Evolutionary conservation across 2,888 invertebrate genomes (phyloP).

Genomic region (Phoenoteleia sp.): DNA sequence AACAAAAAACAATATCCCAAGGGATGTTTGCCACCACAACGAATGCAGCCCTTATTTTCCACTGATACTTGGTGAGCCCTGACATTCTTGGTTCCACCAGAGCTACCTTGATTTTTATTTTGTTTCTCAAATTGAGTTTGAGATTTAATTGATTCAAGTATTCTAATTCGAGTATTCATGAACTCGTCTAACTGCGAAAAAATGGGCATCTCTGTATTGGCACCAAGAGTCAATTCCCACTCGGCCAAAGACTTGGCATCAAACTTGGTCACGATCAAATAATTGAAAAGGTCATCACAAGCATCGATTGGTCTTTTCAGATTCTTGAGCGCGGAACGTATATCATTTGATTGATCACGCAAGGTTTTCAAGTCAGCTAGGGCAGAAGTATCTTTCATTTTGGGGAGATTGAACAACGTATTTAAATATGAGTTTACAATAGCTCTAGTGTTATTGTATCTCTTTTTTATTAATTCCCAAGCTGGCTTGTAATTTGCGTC

Average conservation of each 20-base stretch:
- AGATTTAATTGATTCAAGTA: not conserved
- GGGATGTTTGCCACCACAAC: not conserved
- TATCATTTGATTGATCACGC: not conserved
- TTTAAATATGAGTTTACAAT: not conserved
- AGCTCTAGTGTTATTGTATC: conserved; percentile 27
- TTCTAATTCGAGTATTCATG: not conserved
- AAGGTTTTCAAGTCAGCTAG: not conserved
- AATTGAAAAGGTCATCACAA: not conserved
- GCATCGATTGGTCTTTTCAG: not conserved
- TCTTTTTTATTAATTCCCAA: not conserved
- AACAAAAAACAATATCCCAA: not conserved
- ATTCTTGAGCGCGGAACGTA: not conserved
- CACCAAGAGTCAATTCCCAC: not conserved
- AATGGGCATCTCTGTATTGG: not conserved
- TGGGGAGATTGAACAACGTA: not conserved
- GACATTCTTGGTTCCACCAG: not conserved
- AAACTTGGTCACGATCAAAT: not conserved
- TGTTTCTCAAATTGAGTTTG: not conserved
- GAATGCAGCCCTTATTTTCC: not conserved
- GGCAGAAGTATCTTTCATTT: not conserved
- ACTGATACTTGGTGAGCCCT: not conserved
- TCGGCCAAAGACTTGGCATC: not conserved
- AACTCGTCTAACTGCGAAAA: not conserved
- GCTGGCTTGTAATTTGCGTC: too few species aligned
- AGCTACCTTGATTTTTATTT: not conserved